A percentile compares a stretch with the other conserved stretches of the same genome.
Conservation (phyloP, 2,113 vertebrate species). For the Phrynocephalus versicolor region DNA sequence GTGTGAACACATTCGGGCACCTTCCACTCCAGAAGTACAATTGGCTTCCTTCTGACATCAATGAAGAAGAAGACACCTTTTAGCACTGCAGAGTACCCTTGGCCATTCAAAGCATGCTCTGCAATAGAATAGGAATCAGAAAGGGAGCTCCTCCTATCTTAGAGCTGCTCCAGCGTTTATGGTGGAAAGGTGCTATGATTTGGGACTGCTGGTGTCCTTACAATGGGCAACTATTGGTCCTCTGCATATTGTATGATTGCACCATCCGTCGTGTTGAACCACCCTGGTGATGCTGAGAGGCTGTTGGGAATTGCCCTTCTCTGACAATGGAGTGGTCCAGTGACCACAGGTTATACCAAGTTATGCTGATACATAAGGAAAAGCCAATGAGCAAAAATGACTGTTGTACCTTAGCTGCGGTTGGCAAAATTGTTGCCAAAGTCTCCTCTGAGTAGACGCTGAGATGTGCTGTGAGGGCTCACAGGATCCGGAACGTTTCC, state of each 20-base stretch:
- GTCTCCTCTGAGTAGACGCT: slow-evolving; percentile 20
- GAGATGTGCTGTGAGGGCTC: not conserved
- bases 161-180: not conserved
- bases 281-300: too few relatives aligned
- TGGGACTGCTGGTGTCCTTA: not conserved
- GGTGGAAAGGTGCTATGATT: not conserved
- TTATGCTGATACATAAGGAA: too few relatives aligned
- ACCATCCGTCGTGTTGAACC: too few relatives aligned
- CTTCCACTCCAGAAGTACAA: too few relatives aligned
- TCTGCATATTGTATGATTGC: too few relatives aligned
- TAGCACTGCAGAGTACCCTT: not conserved
- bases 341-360: too few relatives aligned
- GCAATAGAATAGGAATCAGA: not conserved
- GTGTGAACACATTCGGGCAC: too few relatives aligned
- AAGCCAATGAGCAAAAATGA: not conserved
- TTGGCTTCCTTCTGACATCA: too few relatives aligned
- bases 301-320: too few relatives aligned
- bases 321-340: too few relatives aligned
- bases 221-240: too few relatives aligned
- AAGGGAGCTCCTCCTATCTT: not conserved
- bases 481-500: not conserved
- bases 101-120: not conserved
- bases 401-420: not conserved
- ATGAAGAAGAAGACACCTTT: too few relatives aligned
- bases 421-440: slow-evolving; percentile 1